A percentile compares a stretch with the other conserved stretches of the same genome.
Evolutionary conservation across 2,888 invertebrate species (phyloP).

Genomic region (Aphidius colemani): DNA sequence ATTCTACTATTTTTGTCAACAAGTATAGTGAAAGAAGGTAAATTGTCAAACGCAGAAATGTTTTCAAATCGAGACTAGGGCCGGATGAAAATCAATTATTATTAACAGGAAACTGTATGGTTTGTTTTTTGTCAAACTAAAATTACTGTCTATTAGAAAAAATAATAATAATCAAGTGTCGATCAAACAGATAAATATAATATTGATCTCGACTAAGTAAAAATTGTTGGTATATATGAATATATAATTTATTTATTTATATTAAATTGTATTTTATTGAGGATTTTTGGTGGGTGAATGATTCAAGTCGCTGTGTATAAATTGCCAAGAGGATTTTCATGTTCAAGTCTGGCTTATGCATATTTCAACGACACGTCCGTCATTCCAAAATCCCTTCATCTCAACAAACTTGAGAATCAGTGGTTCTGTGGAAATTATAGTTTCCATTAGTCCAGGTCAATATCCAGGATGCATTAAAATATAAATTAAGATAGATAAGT

Average conservation of each 20-base stretch:
- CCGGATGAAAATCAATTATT: conserved; percentile 18
- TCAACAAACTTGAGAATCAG: conserved; percentile 18
- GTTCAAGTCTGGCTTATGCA: conserved; percentile 53
- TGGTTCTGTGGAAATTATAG: conserved; percentile 14
- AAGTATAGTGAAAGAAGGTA: conserved; percentile 23
- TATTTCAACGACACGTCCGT: conserved; percentile 55
- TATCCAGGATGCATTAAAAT: too few species aligned
- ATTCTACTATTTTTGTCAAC: conserved; percentile 28
- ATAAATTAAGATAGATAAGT: background rate
- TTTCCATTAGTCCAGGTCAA: background rate
- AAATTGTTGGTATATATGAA: too few species aligned
- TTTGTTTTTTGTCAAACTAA: background rate
- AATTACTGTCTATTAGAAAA: background rate
- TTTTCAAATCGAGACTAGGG: conserved; percentile 10
- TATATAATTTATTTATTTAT: background rate
- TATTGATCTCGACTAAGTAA: too few species aligned
- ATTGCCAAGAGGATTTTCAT: conserved; percentile 57
- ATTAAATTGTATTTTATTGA: conserved; percentile 7
- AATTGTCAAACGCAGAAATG: conserved; percentile 31
- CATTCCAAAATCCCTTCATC: conserved; percentile 47
- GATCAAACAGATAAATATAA: too few species aligned
- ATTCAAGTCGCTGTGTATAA: conserved; percentile 47
- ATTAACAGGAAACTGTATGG: background rate
- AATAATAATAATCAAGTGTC: too few species aligned
- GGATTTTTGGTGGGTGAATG: conserved; percentile 43